phyloP scores from a whole-genome alignment of 2,797 vertebrate species.

The Acomys russatus region DNA sequence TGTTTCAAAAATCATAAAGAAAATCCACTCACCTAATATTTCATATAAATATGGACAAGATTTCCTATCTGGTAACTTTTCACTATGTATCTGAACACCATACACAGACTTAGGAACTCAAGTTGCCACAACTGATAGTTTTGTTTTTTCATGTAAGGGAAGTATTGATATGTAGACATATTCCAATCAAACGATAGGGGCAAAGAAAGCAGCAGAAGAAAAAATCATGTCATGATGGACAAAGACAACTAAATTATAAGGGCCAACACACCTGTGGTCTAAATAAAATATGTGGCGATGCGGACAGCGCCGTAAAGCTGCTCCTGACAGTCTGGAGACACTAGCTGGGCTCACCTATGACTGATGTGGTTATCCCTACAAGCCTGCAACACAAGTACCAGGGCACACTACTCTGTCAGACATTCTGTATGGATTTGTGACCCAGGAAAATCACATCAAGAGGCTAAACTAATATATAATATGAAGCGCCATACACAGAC shows the following conservation, averaged over 20 bases:
- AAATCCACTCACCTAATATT: neutral
- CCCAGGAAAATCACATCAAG: slow-evolving; percentile 34
- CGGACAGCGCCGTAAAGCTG: neutral
- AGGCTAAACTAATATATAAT: slow-evolving; percentile 13
- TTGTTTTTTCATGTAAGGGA: neutral
- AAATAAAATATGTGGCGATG: slow-evolving; percentile 9
- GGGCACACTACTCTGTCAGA: neutral
- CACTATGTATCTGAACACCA: neutral
- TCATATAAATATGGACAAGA: neutral
- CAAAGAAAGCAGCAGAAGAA: neutral
- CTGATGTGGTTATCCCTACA: neutral
- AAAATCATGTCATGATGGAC: neutral
- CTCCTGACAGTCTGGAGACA: neutral
- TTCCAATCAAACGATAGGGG: neutral
- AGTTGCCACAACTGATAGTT: neutral
- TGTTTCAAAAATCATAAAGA: neutral
- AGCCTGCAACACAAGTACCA: neutral
- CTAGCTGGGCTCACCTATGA: neutral
- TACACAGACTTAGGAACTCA: neutral
- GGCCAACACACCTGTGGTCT: neutral
- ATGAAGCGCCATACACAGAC: slow-evolving; percentile 33
- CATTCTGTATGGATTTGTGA: slow-evolving; percentile 36
- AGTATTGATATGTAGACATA: neutral
- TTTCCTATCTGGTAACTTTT: neutral
- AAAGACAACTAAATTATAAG: slow-evolving; percentile 43